Conservation (phyloP, 2,113 vertebrate genomes). For the Caretta caretta region DNA sequence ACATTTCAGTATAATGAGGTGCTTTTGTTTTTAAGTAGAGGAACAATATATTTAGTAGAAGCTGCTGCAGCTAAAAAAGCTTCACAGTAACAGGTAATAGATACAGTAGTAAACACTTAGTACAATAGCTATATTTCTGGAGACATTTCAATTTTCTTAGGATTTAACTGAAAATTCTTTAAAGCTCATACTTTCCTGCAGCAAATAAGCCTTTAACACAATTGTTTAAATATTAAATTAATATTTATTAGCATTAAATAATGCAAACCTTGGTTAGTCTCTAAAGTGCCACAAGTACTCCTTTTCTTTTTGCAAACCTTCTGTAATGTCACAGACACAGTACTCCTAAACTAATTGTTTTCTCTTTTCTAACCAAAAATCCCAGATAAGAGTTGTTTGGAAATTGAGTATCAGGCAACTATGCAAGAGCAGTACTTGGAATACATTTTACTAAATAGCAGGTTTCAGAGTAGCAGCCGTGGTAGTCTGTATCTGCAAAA, state of each 20-base stretch:
- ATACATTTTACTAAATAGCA: background rate
- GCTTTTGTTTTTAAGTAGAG: slow-evolving; percentile 1
- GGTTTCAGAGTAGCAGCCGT: no score
- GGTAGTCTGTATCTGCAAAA: no score
- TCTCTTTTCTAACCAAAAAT: background rate
- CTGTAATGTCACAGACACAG: background rate
- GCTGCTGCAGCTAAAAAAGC: background rate
- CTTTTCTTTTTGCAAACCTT: background rate
- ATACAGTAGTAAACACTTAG: slow-evolving; percentile 24
- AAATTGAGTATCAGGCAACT: slow-evolving; percentile 27
- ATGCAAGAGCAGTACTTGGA: background rate
- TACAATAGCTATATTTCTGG: background rate
- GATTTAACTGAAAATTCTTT: background rate
- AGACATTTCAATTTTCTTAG: background rate
- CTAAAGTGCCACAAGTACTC: no score
- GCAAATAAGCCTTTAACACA: slow-evolving; percentile 19
- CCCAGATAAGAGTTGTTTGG: background rate
- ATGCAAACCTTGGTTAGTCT: background rate
- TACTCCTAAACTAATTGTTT: background rate
- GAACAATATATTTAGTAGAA: slow-evolving; percentile 9
- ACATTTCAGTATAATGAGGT: background rate
- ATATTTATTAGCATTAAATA: background rate
- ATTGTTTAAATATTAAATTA: slow-evolving; percentile 3
- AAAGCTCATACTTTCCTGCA: slow-evolving; percentile 30
- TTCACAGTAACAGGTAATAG: background rate